Evolutionary conservation across 2,888 invertebrate species (phyloP).

Genomic region (Aphidoletes aphidimyza): DNA sequence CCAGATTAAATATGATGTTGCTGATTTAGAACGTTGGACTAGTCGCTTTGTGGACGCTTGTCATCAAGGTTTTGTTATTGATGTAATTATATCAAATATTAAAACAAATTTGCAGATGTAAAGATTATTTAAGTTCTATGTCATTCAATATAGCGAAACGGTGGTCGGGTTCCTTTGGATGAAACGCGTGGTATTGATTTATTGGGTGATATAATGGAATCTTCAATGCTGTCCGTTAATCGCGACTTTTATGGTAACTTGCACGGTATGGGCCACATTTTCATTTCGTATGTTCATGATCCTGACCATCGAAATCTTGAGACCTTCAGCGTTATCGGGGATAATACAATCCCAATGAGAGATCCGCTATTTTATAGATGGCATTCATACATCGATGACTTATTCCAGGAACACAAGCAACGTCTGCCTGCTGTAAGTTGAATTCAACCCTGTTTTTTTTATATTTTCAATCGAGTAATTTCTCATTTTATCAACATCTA

Average conservation of each 20-base stretch:
- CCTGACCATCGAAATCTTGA: constrained; percentile 80
- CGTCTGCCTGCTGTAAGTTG: constrained; percentile 74
- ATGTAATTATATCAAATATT: constrained; percentile 65
- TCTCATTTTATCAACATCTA: too few relatives aligned
- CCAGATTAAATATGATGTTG: constrained; percentile 74
- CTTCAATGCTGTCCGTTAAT: constrained; percentile 77
- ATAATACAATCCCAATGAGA: constrained; percentile 85
- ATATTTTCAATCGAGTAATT: constrained; percentile 61
- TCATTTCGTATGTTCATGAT: constrained; percentile 76
- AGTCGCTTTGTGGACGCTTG: constrained; percentile 79
- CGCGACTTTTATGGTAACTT: constrained; percentile 79
- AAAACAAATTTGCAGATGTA: constrained; percentile 53
- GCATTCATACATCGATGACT: constrained; percentile 82
- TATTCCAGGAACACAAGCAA: constrained; percentile 80
- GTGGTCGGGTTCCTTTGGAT: constrained; percentile 71
- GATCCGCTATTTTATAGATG: constrained; percentile 88
- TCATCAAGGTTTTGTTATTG: constrained; percentile 71
- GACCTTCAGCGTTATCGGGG: constrained; percentile 81
- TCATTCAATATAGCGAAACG: constrained; percentile 72
- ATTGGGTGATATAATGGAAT: constrained; percentile 83
- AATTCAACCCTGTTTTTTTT: not conserved
- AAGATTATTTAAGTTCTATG: constrained; percentile 57
- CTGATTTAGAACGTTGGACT: constrained; percentile 80
- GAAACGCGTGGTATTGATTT: constrained; percentile 80
- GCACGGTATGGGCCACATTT: constrained; percentile 84